Evolutionary conservation across 1,140 invertebrate species (phyloP).

Genomic region (Tenebrio molitor): DNA sequence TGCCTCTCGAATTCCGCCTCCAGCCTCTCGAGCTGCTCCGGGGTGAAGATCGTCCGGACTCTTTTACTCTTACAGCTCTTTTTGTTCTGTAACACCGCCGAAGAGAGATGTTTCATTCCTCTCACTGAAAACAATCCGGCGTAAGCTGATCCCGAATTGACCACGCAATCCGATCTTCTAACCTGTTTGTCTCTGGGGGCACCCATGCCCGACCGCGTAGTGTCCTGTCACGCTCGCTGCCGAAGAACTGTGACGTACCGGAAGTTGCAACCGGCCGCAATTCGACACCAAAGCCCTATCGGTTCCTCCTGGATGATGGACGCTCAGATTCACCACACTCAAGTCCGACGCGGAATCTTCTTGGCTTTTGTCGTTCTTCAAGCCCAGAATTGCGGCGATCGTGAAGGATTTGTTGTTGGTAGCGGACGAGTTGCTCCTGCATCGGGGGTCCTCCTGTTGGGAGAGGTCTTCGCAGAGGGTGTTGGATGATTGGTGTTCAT

Average conservation of each 20-base stretch:
- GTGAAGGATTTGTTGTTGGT: slow-evolving; percentile 77
- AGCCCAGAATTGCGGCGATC: slow-evolving; percentile 84
- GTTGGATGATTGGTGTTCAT: slow-evolving; percentile 54
- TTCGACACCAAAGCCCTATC: slow-evolving; percentile 56
- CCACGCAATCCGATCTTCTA: slow-evolving; percentile 29
- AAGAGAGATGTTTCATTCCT: slow-evolving; percentile 60
- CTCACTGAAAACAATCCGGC: slow-evolving; percentile 60
- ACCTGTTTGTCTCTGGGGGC: slow-evolving; percentile 57
- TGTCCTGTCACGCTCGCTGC: slow-evolving; percentile 50
- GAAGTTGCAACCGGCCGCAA: slow-evolving; percentile 61
- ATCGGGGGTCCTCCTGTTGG: slow-evolving; percentile 57
- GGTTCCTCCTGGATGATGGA: slow-evolving; percentile 54
- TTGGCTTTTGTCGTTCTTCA: slow-evolving; percentile 68
- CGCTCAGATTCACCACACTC: slow-evolving; percentile 62
- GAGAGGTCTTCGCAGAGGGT: slow-evolving; percentile 57
- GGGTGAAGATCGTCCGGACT: slow-evolving; percentile 94
- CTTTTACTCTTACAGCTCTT: slow-evolving; percentile 75
- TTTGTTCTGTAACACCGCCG: slow-evolving; percentile 57
- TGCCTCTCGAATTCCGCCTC: slow-evolving; percentile 94
- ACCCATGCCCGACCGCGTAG: slow-evolving; percentile 55
- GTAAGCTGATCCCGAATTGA: too few species aligned
- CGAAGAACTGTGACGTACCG: slow-evolving; percentile 55
- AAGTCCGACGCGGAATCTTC: slow-evolving; percentile 53
- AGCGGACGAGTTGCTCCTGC: slow-evolving; percentile 58
- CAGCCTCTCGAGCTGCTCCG: slow-evolving; percentile 90